A percentile compares a stretch with the other conserved stretches of the same genome.
Conservation (phyloP, 1,140 invertebrate species). For the Calosoma granatense region DNA sequence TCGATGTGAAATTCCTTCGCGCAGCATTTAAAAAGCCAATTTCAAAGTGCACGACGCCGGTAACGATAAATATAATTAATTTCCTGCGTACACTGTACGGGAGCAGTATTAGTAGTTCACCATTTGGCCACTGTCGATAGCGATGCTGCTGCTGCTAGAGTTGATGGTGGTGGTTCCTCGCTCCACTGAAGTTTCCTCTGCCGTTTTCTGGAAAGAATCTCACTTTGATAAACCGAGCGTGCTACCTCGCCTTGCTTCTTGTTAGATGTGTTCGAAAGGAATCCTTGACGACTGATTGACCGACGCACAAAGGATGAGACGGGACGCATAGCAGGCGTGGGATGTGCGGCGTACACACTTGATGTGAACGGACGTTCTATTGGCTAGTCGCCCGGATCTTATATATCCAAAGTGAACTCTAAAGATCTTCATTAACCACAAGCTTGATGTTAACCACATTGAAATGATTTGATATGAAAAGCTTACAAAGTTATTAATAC, state of each 20-base stretch:
- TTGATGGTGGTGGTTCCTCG: too few relatives aligned
- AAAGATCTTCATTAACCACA: too few relatives aligned
- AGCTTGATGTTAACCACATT: too few relatives aligned
- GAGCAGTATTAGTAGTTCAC: not conserved
- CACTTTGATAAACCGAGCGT: not conserved
- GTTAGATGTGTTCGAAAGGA: not conserved
- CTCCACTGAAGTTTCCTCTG: not conserved
- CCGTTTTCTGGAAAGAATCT: not conserved
- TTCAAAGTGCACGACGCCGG: not conserved
- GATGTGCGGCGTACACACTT: too few relatives aligned
- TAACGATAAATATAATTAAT: slow-evolving; percentile 7
- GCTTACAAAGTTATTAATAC: too few relatives aligned
- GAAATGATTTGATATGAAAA: too few relatives aligned
- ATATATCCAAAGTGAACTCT: too few relatives aligned
- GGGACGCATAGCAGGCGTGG: too few relatives aligned
- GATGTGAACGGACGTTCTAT: too few relatives aligned
- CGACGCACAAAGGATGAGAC: not conserved
- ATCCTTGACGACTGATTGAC: not conserved
- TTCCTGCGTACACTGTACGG: not conserved
- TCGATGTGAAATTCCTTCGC: not conserved
- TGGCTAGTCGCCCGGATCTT: too few relatives aligned
- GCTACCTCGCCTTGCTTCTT: not conserved
- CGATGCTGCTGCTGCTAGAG: too few relatives aligned
- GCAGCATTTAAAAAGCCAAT: slow-evolving; percentile 1
- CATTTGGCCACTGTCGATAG: not conserved